Evolutionary conservation across 2,797 vertebrate genomes (phyloP).

Genomic region (Chrysocyon brachyurus): DNA sequence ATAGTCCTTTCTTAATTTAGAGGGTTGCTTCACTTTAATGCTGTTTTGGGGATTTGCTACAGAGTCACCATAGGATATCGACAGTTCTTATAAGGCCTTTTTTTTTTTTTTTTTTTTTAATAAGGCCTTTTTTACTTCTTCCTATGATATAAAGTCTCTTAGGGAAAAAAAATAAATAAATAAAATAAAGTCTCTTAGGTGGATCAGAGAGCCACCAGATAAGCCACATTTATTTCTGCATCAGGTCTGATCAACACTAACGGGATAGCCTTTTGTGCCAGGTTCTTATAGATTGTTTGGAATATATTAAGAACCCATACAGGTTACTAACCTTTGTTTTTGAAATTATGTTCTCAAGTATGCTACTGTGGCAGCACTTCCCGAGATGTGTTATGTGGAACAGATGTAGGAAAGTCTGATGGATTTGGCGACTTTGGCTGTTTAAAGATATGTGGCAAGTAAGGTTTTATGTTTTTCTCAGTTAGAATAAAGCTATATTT

Average conservation of each 20-base stretch:
- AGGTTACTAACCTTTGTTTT: slow-evolving; percentile 69
- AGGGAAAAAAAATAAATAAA: background rate
- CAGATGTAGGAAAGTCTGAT: slow-evolving; percentile 92
- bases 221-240: background rate
- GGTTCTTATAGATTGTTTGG: background rate
- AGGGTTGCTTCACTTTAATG: background rate
- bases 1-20: background rate
- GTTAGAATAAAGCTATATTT: slow-evolving; percentile 3
- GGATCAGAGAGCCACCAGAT: background rate
- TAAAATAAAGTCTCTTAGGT: background rate
- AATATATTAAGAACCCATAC: slow-evolving; percentile 45
- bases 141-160: background rate
- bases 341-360: slow-evolving; percentile 87
- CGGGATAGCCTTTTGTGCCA: slow-evolving; percentile 44
- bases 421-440: slow-evolving; percentile 95
- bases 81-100: background rate
- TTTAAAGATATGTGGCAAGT: slow-evolving; percentile 95
- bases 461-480: slow-evolving; percentile 86
- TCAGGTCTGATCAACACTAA: background rate
- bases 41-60: background rate
- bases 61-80: background rate
- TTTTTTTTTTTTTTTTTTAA: background rate
- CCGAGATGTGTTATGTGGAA: slow-evolving; percentile 94
- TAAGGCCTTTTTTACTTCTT: background rate
- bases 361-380: slow-evolving; percentile 95